Evolutionary conservation across 2,113 vertebrate genomes (phyloP).

Genomic region (Cynocephalus volans): DNA sequence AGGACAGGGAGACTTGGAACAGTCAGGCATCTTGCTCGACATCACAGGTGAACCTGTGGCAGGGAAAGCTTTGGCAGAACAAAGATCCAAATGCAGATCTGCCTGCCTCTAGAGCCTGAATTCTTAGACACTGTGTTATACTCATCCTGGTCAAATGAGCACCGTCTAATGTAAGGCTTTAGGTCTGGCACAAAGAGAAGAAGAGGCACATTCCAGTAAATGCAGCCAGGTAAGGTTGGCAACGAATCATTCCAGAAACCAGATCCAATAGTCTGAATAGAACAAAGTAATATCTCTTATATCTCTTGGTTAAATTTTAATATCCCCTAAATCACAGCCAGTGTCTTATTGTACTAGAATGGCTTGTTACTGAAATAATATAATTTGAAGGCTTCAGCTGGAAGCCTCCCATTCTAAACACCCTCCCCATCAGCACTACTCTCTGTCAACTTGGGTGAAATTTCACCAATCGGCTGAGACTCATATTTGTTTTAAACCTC

Average conservation of each 20-base stretch:
- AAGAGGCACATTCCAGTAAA: not conserved
- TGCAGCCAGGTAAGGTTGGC: not conserved
- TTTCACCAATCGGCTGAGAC: not conserved
- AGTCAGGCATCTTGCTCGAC: fast-evolving
- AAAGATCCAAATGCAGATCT: too few relatives aligned
- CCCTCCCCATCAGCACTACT: not conserved
- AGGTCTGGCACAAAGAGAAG: not conserved
- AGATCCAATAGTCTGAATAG: fast-evolving
- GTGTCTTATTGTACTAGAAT: not conserved
- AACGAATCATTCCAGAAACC: not conserved
- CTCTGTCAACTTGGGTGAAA: not conserved
- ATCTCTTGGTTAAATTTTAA: not conserved
- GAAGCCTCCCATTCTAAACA: not conserved
- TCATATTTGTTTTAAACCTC: constrained; percentile 8
- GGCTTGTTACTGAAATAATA: not conserved
- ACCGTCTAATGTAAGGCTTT: not conserved
- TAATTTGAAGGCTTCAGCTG: not conserved
- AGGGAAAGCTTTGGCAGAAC: not conserved
- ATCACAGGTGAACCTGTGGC: not conserved
- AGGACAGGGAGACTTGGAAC: not conserved
- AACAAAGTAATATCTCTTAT: fast-evolving
- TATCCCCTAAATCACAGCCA: not conserved
- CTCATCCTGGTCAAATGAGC: not conserved
- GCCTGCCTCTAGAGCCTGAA: too few relatives aligned
- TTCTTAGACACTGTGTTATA: fast-evolving